Evolutionary conservation across 2,113 vertebrate species (phyloP).

Genomic region (Toxotes jaculatrix): DNA sequence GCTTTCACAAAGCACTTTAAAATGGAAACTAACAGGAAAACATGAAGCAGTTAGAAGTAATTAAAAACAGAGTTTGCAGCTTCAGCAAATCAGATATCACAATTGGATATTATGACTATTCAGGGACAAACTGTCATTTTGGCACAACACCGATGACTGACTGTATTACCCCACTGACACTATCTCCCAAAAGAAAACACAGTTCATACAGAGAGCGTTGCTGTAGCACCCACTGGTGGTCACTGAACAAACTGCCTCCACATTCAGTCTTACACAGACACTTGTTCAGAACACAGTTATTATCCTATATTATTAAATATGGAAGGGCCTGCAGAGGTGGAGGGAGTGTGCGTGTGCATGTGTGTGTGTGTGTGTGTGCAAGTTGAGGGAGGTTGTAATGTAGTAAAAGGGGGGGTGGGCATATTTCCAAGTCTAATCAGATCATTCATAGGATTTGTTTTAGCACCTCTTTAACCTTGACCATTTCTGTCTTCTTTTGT

Average conservation of each 20-base stretch:
- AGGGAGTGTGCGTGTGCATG: not conserved
- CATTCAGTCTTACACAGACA: not conserved
- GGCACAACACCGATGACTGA: not conserved
- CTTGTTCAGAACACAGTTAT: conserved; percentile 5
- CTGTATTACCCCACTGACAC: not conserved
- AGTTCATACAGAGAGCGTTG: not conserved
- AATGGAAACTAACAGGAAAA: not conserved
- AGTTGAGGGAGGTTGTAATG: not conserved
- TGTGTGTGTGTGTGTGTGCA: not conserved
- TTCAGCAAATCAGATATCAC: not conserved
- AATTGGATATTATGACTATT: not conserved
- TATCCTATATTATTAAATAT: conserved; percentile 14
- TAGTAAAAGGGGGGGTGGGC: conserved; percentile 18
- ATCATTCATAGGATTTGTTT: conserved; percentile 50
- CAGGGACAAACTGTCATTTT: not conserved
- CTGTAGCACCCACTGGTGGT: conserved; percentile 62
- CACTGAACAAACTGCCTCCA: conserved; percentile 14
- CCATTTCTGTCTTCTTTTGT: conserved; percentile 47
- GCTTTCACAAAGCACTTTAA: not conserved
- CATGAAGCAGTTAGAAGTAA: not conserved
- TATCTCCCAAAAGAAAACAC: not conserved
- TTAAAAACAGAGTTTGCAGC: not conserved
- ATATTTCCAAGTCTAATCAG: conserved; percentile 47
- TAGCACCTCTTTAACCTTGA: conserved; percentile 62
- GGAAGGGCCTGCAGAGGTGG: conserved; percentile 6